Evolutionary conservation across 2,797 vertebrate genomes (phyloP).

Genomic region (Rhinella marina): DNA sequence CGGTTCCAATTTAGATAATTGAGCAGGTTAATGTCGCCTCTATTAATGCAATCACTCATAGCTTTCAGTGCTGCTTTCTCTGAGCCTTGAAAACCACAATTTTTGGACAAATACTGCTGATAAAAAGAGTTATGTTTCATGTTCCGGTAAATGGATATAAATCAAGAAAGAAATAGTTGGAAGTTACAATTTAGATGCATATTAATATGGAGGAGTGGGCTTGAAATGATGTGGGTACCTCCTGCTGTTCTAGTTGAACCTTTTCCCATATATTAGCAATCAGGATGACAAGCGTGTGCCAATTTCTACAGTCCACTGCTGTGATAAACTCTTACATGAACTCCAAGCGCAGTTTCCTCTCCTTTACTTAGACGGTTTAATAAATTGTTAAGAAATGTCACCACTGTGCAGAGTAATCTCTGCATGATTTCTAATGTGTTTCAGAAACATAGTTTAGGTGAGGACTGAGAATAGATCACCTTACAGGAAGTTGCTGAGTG

Average conservation of each 20-base stretch:
- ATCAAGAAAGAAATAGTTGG: constrained; percentile 13
- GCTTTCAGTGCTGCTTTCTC: constrained; percentile 16
- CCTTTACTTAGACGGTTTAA: neutral
- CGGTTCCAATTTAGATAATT: constrained; percentile 62
- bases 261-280: constrained; percentile 4
- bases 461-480: neutral
- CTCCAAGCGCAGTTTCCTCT: neutral
- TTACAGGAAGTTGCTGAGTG: no score
- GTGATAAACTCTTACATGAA: neutral
- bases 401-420: neutral
- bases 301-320: constrained; percentile 5
- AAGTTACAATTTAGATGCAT: constrained; percentile 17
- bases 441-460: neutral
- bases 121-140: constrained; percentile 46
- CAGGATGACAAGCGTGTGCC: neutral
- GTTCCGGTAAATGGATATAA: constrained; percentile 54
- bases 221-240: neutral
- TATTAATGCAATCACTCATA: constrained; percentile 59
- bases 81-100: constrained; percentile 24
- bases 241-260: neutral
- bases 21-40: constrained; percentile 57
- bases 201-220: neutral
- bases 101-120: constrained; percentile 51
- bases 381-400: neutral
- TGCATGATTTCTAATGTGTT: neutral